Percentiles rank a stretch among this genome's conserved stretches.
phyloP scores from a whole-genome alignment of 2,888 invertebrate genomes.

The Cantharis lateralis region DNA sequence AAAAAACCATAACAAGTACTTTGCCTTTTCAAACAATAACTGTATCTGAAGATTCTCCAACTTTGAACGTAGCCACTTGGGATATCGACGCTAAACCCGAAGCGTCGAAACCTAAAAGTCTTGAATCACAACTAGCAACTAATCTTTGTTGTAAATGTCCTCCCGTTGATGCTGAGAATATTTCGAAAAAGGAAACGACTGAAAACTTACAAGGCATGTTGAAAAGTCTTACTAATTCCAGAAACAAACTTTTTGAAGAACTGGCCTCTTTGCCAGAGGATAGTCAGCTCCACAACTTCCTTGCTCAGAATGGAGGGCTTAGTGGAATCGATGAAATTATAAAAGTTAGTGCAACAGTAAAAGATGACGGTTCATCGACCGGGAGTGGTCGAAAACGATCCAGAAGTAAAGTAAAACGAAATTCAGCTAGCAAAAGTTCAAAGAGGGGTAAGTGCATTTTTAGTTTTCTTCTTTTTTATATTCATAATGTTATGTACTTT shows the following conservation, averaged over 20 bases:
- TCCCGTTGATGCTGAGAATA: not conserved
- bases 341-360: conserved; percentile 1
- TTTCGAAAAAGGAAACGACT: conserved; percentile 6
- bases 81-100: conserved; percentile 17
- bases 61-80: conserved; percentile 36
- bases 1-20: not conserved
- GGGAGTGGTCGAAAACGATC: not conserved
- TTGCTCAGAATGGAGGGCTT: conserved; percentile 29
- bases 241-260: conserved; percentile 51
- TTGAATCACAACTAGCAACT: not conserved
- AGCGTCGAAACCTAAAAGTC: not conserved
- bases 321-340: conserved; percentile 21
- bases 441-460: not conserved
- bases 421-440: not conserved
- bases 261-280: conserved; percentile 44
- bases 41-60: conserved; percentile 19
- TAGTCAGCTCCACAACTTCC: conserved; percentile 41
- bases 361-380: not conserved
- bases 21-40: conserved; percentile 30
- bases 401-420: not conserved
- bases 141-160: not conserved
- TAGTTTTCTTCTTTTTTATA: too few species aligned
- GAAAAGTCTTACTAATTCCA: conserved; percentile 49
- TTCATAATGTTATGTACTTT: too few species aligned
- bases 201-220: conserved; percentile 48